Percentiles rank a stretch among this genome's conserved stretches.
These are phyloP conservation scores for Rhadina sibilatrix DNA, from an alignment of 2,113 vertebrate species.

Conservation along the genomic window DNA sequence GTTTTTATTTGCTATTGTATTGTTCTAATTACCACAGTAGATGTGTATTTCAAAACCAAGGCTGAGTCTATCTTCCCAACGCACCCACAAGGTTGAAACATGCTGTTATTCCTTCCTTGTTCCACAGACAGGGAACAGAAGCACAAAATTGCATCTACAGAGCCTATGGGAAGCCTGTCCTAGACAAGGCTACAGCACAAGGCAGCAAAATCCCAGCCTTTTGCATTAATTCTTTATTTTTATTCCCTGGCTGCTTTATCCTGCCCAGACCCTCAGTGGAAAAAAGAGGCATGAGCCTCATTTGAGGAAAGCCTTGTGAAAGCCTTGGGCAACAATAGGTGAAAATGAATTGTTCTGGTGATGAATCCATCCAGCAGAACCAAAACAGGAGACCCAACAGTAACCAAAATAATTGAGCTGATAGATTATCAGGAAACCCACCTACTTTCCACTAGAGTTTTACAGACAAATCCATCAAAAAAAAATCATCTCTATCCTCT, in stretches of 20 bases:
- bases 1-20: constrained; percentile 37
- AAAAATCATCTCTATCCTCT: background rate
- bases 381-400: background rate
- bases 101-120: background rate
- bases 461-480: background rate
- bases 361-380: background rate
- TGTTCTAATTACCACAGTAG: constrained; percentile 15
- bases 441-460: background rate
- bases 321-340: background rate
- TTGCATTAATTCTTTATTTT: background rate
- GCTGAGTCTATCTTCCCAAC: background rate
- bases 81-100: background rate
- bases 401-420: background rate
- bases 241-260: background rate
- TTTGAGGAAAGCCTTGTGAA: background rate
- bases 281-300: background rate
- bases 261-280: background rate
- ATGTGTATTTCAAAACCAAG: background rate
- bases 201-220: background rate
- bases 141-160: background rate
- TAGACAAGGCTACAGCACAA: background rate
- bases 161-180: background rate
- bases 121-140: background rate
- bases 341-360: background rate
- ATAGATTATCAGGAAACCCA: background rate